phyloP scores from a whole-genome alignment of 35 echinoderm and acorn worm species.

The Patiria miniata region DNA sequence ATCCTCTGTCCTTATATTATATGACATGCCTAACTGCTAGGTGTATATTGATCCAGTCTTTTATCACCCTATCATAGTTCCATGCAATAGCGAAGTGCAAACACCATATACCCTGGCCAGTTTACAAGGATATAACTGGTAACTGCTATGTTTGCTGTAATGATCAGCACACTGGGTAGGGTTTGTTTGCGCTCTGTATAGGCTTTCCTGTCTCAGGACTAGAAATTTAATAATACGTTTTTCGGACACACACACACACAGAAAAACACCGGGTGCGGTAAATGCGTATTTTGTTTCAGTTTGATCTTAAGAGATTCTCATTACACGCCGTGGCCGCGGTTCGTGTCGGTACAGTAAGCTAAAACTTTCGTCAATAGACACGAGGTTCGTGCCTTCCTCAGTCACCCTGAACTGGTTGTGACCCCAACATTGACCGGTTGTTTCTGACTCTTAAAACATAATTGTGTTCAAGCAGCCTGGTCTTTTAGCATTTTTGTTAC shows the following conservation, averaged over 20 bases:
- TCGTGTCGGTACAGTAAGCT: neutral
- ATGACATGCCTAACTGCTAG: neutral
- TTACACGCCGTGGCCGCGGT: neutral
- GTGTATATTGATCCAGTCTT: slow-evolving; percentile 1
- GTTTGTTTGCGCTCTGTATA: neutral
- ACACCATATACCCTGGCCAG: neutral
- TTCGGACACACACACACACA: no score
- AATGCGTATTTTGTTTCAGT: neutral
- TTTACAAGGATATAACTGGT: slow-evolving; percentile 21
- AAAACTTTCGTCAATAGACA: slow-evolving; percentile 9
- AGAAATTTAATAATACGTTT: slow-evolving; percentile 3
- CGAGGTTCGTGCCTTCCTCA: neutral
- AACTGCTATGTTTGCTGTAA: slow-evolving; percentile 10
- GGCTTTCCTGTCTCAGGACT: neutral
- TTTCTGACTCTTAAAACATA: no score
- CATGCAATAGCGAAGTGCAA: neutral
- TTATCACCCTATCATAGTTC: slow-evolving; percentile 9
- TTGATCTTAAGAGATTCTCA: neutral
- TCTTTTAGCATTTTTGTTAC: no score
- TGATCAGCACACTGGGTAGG: neutral
- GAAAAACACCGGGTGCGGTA: neutral
- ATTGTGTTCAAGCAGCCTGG: no score
- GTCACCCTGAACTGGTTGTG: neutral
- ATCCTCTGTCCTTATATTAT: no score
- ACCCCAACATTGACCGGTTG: no score